Evolutionary conservation across 2,797 vertebrate species (phyloP).

Genomic region (Oryzias dopingdopingensis): DNA sequence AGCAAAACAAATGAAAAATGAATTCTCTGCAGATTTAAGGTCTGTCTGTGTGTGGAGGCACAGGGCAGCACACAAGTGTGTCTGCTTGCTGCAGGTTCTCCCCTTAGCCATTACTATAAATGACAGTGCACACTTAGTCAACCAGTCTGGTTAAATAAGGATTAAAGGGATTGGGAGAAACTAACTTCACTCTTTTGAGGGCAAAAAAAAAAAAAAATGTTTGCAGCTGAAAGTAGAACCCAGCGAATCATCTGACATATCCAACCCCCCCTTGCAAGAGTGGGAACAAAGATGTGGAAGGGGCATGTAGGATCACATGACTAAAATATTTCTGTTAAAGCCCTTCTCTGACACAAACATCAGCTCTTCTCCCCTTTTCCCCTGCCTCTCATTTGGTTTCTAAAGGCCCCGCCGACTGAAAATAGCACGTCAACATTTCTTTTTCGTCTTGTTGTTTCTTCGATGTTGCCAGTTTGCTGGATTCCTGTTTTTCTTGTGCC

Average conservation of each 20-base stretch:
- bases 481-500: conserved; percentile 71
- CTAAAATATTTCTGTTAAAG: conserved; percentile 66
- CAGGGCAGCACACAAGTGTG: conserved; percentile 40
- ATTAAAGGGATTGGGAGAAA: conserved; percentile 59
- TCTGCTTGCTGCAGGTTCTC: conserved; percentile 27
- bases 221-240: conserved; percentile 46
- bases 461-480: conserved; percentile 75
- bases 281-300: conserved; percentile 52
- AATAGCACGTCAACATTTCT: conserved; percentile 74
- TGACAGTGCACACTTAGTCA: conserved; percentile 57
- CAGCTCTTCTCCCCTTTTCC: conserved; percentile 36
- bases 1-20: not conserved
- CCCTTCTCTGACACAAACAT: conserved; percentile 65
- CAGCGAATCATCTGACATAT: conserved; percentile 47
- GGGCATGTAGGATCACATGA: conserved; percentile 63
- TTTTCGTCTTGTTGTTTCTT: conserved; percentile 56
- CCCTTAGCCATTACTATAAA: conserved; percentile 57
- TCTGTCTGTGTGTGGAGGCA: not conserved
- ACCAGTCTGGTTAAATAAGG: conserved; percentile 62
- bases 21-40: not conserved
- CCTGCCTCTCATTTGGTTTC: conserved; percentile 57
- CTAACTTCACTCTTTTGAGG: conserved; percentile 62
- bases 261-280: conserved; percentile 18
- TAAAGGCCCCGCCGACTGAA: conserved; percentile 69
- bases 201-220: conserved; percentile 54